These are phyloP conservation scores for Baccha elongata DNA, from an alignment of 2,888 invertebrate species.

Conservation along the genomic window DNA sequence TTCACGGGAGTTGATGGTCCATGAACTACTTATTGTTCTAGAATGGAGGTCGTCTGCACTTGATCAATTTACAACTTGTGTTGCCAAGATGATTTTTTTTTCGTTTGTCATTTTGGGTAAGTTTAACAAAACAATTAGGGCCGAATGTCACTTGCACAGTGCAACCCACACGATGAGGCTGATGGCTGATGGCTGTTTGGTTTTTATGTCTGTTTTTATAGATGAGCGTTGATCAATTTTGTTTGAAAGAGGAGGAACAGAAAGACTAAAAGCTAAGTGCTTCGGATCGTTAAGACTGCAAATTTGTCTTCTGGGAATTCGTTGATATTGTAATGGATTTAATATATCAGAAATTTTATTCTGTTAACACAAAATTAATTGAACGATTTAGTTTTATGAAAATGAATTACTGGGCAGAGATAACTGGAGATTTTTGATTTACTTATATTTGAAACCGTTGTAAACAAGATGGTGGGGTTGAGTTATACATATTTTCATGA, in stretches of 20 bases:
- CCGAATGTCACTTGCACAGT: slow-evolving; percentile 35
- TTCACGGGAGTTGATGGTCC: slow-evolving; percentile 59
- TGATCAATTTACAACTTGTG: slow-evolving; percentile 50
- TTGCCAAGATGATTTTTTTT: background rate
- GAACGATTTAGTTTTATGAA: slow-evolving; percentile 8
- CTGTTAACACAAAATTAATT: slow-evolving; percentile 53
- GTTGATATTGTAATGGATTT: slow-evolving; percentile 54
- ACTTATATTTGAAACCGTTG: too few relatives aligned
- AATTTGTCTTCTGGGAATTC: slow-evolving; percentile 58
- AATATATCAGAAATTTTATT: slow-evolving; percentile 54
- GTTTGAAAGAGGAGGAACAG: background rate
- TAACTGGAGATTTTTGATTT: too few relatives aligned
- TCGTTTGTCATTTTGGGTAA: slow-evolving; percentile 47
- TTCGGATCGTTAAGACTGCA: slow-evolving; percentile 50
- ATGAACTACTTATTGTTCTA: slow-evolving; percentile 29
- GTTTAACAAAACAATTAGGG: slow-evolving; percentile 58
- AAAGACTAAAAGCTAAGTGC: slow-evolving; percentile 47
- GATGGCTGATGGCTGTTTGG: background rate
- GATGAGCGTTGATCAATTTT: slow-evolving; percentile 52
- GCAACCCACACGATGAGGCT: slow-evolving; percentile 12
- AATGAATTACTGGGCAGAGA: slow-evolving; percentile 15
- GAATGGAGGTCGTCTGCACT: slow-evolving; percentile 51
- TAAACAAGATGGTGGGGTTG: too few relatives aligned
- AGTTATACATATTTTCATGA: too few relatives aligned
- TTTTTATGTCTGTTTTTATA: background rate